Evolutionary conservation across 2,888 invertebrate genomes (phyloP).

Genomic region (Adineta ricciae): DNA sequence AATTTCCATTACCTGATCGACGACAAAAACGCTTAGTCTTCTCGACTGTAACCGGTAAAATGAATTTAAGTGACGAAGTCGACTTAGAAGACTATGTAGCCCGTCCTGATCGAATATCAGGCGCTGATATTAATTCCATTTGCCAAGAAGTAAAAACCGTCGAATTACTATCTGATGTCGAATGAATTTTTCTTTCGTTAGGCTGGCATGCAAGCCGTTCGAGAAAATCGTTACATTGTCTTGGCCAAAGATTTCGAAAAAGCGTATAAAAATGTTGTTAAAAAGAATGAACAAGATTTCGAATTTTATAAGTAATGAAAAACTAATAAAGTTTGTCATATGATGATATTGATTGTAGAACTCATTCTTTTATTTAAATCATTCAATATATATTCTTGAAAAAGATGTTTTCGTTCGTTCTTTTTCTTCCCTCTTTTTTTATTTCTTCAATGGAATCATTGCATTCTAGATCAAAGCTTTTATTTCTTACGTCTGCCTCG

Average conservation of each 20-base stretch:
- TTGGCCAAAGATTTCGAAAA: slow-evolving; percentile 98
- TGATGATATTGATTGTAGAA: neutral
- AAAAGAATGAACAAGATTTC: slow-evolving; percentile 97
- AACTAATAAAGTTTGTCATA: neutral
- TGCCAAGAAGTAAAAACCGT: slow-evolving; percentile 80
- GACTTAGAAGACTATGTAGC: slow-evolving; percentile 98
- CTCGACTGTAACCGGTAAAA: slow-evolving; percentile 85
- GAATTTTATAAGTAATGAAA: slow-evolving; percentile 89
- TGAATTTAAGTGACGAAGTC: slow-evolving; percentile 95
- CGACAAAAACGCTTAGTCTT: slow-evolving; percentile 84
- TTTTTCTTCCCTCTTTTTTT: neutral
- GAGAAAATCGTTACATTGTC: slow-evolving; percentile 97
- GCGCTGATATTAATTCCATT: slow-evolving; percentile 98
- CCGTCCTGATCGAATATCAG: slow-evolving; percentile 92
- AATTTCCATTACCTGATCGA: slow-evolving; percentile 89
- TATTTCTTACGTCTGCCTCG: neutral
- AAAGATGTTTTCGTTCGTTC: neutral
- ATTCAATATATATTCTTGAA: neutral
- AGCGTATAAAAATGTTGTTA: slow-evolving; percentile 97
- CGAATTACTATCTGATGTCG: too few species aligned
- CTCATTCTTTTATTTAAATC: neutral
- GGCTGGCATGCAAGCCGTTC: slow-evolving; percentile 98
- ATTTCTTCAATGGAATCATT: neutral
- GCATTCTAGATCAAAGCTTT: neutral
- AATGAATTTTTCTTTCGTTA: slow-evolving; percentile 39